These are phyloP conservation scores for Himalopsyche japonica DNA, from an alignment of 2,888 invertebrate species.

Conservation along the genomic window DNA sequence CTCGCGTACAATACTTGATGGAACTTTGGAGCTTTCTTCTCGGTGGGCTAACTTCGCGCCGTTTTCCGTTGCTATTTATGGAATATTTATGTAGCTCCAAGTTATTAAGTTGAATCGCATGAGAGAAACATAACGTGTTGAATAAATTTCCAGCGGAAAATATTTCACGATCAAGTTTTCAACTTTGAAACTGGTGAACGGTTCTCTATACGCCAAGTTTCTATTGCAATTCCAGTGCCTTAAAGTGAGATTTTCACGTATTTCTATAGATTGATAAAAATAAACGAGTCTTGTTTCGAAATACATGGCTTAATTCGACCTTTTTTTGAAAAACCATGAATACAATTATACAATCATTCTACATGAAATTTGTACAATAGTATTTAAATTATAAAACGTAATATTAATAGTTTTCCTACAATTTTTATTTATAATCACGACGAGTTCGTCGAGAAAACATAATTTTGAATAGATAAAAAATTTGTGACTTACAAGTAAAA, in stretches of 20 bases:
- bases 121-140: slow-evolving; percentile 34
- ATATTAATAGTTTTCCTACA: no score
- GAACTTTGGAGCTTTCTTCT: slow-evolving; percentile 12
- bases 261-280: background rate
- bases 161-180: slow-evolving; percentile 24
- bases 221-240: background rate
- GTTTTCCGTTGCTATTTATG: slow-evolving; percentile 25
- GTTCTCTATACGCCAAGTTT: background rate
- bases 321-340: no score
- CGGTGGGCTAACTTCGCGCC: slow-evolving; percentile 15
- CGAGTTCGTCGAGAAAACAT: no score
- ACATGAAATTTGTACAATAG: no score
- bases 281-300: no score
- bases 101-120: slow-evolving; percentile 35
- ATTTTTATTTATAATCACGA: no score
- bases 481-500: no score
- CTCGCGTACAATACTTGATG: slow-evolving; percentile 6
- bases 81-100: slow-evolving; percentile 32
- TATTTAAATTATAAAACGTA: no score
- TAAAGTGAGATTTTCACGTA: background rate
- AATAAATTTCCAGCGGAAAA: slow-evolving; percentile 37
- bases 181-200: slow-evolving; percentile 26
- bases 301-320: no score
- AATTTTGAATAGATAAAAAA: no score
- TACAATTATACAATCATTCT: no score